Base-by-base conservation (phyloP, 30 jellyfish, hydroid and myxozoan species). In the Aurelia sp. region DNA sequence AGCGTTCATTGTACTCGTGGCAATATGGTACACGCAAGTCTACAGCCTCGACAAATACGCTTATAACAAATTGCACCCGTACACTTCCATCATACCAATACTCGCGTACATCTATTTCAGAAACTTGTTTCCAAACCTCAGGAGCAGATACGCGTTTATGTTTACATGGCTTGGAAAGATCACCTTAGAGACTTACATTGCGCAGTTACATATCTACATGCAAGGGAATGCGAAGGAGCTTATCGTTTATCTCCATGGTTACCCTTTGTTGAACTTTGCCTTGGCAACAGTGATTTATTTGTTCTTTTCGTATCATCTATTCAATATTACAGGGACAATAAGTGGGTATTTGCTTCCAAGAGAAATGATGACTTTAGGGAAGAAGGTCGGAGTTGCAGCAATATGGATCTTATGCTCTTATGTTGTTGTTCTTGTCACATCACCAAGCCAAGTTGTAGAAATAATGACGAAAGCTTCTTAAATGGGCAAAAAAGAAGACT, bases 81-180 rank as follows among this genome's bases (percentile, higher is more conserved):
- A 93, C 74, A 93, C 98, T 30, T 93, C 97, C 6, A 72, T 88
- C 18, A 71, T 93, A 33, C 98, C 98, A 17, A 78, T 93, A n/a
- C 76, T 93, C 16, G 78, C 86, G 5, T 93, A 75, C 61, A 81
- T 93, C 11, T 80, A 19, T 16, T 77, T 89, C 60, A 84, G 98
- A 47, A 93, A 93, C 59, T 40, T 85, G 12, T 51, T 81, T 40
- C 71, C 96, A 11, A 20, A 18, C 21, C 65, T 93, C 27, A 90
- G 98, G 21, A 51, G 33, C 18, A 65, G 89, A 57, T 85, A 93
- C 76, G 72, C 84, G 16, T 88, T 35, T 40, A 6, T 93, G 87
- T 88, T 93, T 79, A 62, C 97, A 12, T 80, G 89, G 90, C 93
- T 93, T 5, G 98, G 98, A n/a, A 93, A 88, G 86, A 78, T 93